Base-by-base conservation (phyloP, 2,888 invertebrate genomes). In the Linhomoeus sp. region DNA sequence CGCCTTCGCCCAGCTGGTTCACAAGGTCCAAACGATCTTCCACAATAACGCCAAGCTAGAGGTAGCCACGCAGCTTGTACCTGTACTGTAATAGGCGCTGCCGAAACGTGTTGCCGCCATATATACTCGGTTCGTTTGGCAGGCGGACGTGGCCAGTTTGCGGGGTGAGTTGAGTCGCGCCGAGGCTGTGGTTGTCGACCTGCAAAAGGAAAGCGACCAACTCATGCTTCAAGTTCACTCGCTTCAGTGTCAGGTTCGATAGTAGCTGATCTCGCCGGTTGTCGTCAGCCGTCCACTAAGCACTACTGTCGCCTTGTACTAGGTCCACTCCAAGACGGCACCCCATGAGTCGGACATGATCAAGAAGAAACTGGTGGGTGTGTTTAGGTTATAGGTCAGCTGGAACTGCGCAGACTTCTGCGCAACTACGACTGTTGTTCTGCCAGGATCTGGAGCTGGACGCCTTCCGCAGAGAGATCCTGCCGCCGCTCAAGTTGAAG, bases 1-100 rank as follows among this genome's bases (percentile, higher is more conserved):
- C 45, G 79, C 80, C 60, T 82, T 81, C 69, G 79, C 81, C 53
- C 81, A 82, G 67, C 74, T 82, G 25, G 78, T 79, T 29, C 81
- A 82, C 69, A 84, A 84, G 66, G 76, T 81, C 23, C 79, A 81
- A 63, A 79, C 81, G 45, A 77, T 84, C 66, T 81, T 81, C 68
- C 81, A 83, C 66, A 78, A 77, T 62, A 81, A 80, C 70, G 79
- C 78, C 45, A 80, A 80, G 70, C 70, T 80, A 55, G 81, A 82
- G 77, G 82, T 81, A 71, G 68, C 67, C 44, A 36, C 14, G 49
- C 42, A 41, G 29, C 19, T 24, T 2, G 17, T 25, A 46, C 43
- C 15, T 9, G 23, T 24, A 15, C 9, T 15, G 33, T 33, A 15
- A 15, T 15, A 33, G 33, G 33, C 15, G 33, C 33, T 9, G 12